Conservation (phyloP, 2,888 invertebrate genomes). For the Apomyelois bistriatella region DNA sequence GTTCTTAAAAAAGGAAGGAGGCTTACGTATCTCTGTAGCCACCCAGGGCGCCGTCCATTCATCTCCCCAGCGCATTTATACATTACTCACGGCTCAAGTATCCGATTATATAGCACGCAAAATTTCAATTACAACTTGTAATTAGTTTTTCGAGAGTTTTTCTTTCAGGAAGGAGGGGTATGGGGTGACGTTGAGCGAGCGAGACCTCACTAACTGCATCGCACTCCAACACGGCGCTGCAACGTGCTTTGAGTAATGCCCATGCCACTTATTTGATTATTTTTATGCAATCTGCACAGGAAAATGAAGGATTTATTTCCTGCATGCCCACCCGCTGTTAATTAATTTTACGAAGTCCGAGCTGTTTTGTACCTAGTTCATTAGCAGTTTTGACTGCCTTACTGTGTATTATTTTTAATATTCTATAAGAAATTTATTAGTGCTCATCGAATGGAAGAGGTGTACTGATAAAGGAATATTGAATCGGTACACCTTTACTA, state of each 20-base stretch:
- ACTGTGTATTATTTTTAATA: slow-evolving; percentile 16
- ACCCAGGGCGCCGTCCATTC: slow-evolving; percentile 62
- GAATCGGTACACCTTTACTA: no score
- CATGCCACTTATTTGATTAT: slow-evolving; percentile 78
- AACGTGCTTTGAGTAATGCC: slow-evolving; percentile 70
- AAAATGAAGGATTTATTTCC: slow-evolving; percentile 72
- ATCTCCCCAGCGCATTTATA: slow-evolving; percentile 76
- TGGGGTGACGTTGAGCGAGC: slow-evolving; percentile 49
- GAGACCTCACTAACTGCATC: slow-evolving; percentile 36
- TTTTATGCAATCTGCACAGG: slow-evolving; percentile 76
- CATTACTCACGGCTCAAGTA: slow-evolving; percentile 80
- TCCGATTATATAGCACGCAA: slow-evolving; percentile 82
- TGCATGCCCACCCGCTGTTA: slow-evolving; percentile 59
- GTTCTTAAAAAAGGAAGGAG: slow-evolving; percentile 60
- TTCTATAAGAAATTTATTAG: no score
- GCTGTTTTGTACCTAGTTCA: slow-evolving; percentile 35
- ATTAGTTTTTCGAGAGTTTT: slow-evolving; percentile 82
- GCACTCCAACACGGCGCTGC: slow-evolving; percentile 47
- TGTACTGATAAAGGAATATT: no score
- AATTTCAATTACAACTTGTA: slow-evolving; percentile 82
- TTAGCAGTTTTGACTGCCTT: slow-evolving; percentile 23
- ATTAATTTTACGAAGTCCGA: slow-evolving; percentile 61
- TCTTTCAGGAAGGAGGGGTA: slow-evolving; percentile 75
- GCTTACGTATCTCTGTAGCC: slow-evolving; percentile 53
- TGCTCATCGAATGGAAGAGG: no score